Conservation (phyloP, 1,140 invertebrate species). For the Thrips palmi region DNA sequence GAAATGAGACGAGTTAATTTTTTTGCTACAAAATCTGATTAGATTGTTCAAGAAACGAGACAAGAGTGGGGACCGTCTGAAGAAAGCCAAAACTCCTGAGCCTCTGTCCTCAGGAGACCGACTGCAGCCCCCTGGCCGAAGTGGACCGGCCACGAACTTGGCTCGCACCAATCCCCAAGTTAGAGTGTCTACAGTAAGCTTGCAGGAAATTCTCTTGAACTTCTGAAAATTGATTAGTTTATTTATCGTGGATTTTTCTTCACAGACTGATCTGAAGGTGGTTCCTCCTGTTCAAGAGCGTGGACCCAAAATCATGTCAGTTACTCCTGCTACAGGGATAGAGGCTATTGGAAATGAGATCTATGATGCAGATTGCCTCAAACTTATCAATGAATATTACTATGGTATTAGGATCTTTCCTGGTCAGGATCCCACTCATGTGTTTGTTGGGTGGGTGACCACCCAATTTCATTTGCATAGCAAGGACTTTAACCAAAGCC, state of each 20-base stretch:
- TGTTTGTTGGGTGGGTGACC: conserved; percentile 99
- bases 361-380: conserved; percentile 70
- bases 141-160: conserved; percentile 5
- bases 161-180: conserved; percentile 19
- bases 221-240: conserved; percentile 1
- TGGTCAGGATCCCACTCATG: conserved; percentile 91
- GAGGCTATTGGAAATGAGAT: conserved; percentile 67
- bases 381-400: conserved; percentile 94
- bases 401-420: conserved; percentile 69
- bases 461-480: conserved; percentile 85
- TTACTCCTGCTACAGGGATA: conserved; percentile 37
- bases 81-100: conserved; percentile 55
- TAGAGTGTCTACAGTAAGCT: conserved; percentile 24
- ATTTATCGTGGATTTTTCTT: conserved; percentile 11
- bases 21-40: background rate
- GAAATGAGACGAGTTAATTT: background rate
- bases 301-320: conserved; percentile 50
- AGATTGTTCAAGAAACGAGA: conserved; percentile 32
- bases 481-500: conserved; percentile 76
- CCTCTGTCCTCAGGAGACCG: conserved; percentile 17
- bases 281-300: conserved; percentile 30
- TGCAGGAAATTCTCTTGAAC: background rate
- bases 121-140: too few species aligned
- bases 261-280: conserved; percentile 41
- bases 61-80: conserved; percentile 35